phyloP scores from a whole-genome alignment of 2,113 vertebrate species.

The Poeciliopsis occidentalis region DNA sequence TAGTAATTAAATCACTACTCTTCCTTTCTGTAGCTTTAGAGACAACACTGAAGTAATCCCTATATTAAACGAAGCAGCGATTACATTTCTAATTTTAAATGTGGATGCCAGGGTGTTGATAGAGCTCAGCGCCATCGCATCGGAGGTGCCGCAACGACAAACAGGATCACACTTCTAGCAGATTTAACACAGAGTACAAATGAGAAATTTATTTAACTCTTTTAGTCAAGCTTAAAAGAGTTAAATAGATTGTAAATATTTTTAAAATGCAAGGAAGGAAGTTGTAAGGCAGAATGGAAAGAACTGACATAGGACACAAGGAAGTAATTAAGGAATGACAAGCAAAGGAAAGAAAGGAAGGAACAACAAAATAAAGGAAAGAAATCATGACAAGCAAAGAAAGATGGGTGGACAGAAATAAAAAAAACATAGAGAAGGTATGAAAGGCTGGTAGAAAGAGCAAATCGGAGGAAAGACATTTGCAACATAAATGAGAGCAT shows the following conservation, averaged over 20 bases:
- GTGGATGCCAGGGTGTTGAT: conserved; percentile 18
- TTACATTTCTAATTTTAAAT: conserved; percentile 61
- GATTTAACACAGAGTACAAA: conserved; percentile 28
- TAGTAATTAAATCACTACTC: conserved; percentile 51
- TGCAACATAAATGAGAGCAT: no score
- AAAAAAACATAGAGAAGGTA: no score
- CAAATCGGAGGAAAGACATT: no score
- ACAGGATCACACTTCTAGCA: conserved; percentile 30
- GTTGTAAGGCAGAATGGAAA: neutral
- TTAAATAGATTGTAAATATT: conserved; percentile 39
- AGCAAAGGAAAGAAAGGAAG: neutral
- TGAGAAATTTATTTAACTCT: conserved; percentile 1
- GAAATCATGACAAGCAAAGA: neutral
- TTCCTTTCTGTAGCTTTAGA: conserved; percentile 33
- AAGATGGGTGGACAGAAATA: neutral
- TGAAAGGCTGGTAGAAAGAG: no score
- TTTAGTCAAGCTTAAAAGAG: conserved; percentile 14
- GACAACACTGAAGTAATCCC: conserved; percentile 41
- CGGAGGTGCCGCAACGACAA: conserved; percentile 19
- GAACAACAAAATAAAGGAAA: neutral
- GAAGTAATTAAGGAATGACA: neutral
- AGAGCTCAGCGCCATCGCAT: conserved; percentile 9
- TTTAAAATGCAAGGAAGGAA: neutral
- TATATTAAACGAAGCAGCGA: conserved; percentile 43
- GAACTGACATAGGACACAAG: neutral